Conservation (phyloP, 1,140 invertebrate species). For the Ceratina japonica region DNA sequence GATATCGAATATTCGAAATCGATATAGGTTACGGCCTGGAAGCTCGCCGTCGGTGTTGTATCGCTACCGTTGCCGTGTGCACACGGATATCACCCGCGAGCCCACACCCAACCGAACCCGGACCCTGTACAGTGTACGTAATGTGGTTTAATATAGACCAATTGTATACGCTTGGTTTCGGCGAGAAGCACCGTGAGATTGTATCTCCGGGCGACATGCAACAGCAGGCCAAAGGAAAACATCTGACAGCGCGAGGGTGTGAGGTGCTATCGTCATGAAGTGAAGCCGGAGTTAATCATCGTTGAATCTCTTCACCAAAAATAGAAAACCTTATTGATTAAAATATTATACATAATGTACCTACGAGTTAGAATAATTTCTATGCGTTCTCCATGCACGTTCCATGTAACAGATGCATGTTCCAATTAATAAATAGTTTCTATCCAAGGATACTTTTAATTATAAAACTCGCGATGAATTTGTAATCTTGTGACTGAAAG, state of each 20-base stretch:
- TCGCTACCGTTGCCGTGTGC: background rate
- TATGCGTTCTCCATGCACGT: too few relatives aligned
- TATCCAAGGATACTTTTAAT: too few relatives aligned
- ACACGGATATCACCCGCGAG: background rate
- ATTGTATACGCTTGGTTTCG: conserved; percentile 31
- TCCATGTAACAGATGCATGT: too few relatives aligned
- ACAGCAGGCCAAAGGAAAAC: conserved; percentile 15
- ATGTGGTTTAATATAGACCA: conserved; percentile 53
- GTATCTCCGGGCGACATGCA: conserved; percentile 19
- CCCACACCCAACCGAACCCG: background rate
- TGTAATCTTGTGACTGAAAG: background rate
- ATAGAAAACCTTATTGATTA: too few relatives aligned
- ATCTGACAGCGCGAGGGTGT: conserved; percentile 2
- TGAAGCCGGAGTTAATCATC: background rate
- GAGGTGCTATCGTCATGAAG: background rate
- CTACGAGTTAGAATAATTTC: too few relatives aligned
- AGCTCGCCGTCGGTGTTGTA: background rate
- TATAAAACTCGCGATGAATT: background rate
- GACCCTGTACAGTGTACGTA: conserved; percentile 23
- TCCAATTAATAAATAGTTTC: too few relatives aligned
- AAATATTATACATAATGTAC: too few relatives aligned
- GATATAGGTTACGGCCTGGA: conserved; percentile 10
- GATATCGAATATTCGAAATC: conserved; percentile 51
- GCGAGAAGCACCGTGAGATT: conserved; percentile 8
- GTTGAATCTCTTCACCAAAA: background rate